Base-by-base conservation (phyloP, 1,140 invertebrate genomes). In the Aradophagus sp. region DNA sequence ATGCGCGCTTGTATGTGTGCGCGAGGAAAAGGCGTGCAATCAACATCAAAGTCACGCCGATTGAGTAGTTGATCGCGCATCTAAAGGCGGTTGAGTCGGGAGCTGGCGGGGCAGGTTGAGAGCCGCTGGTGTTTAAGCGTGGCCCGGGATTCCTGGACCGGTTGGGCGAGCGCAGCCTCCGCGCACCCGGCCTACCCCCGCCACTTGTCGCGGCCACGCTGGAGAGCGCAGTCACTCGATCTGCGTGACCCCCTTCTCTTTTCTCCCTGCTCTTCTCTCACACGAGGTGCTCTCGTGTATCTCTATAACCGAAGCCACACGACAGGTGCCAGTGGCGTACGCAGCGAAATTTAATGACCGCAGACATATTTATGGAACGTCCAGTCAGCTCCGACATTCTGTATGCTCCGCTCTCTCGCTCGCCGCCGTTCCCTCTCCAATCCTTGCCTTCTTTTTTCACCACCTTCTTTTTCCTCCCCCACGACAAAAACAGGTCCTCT, bases 71-170 rank as follows among this genome's bases (percentile, higher is more conserved):
- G n/a, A 58, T 48, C 44, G 52, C 26, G 2, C 13, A 52, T 12
- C 2, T 32, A 19, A 47, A 7, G 26, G n/a, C n/a, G n/a, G n/a
- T n/a, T n/a, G n/a, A n/a, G 27, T 26, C 10, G 20, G n/a, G 13
- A 39, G 8, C 20, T n/a, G 15, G 5, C 19, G 16, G 23, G 14
- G 14, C 19, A 27, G 47, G 78, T 83, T 84, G 83, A 80, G 71
- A 79, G 47, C 42, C 81, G 73, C 82, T 84, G 81, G 26, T 59
- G 47, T 15, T 73, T 84, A 83, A 84, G 80, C 80, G 80, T 84
- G 82, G 81, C 81, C 76, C 80, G 73, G 80, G 82, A 82, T 84
- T 84, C 80, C 77, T 79, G 78, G 80, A 84, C 81, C 82, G 80
- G 82, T 84, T 80, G 63, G 74, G 75, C 58, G 68, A 71, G 69